Evolutionary conservation across 2,888 invertebrate species (phyloP), one percentile per base, ranked within the genome.

Genomic region (Herminia tarsipennalis): DNA sequence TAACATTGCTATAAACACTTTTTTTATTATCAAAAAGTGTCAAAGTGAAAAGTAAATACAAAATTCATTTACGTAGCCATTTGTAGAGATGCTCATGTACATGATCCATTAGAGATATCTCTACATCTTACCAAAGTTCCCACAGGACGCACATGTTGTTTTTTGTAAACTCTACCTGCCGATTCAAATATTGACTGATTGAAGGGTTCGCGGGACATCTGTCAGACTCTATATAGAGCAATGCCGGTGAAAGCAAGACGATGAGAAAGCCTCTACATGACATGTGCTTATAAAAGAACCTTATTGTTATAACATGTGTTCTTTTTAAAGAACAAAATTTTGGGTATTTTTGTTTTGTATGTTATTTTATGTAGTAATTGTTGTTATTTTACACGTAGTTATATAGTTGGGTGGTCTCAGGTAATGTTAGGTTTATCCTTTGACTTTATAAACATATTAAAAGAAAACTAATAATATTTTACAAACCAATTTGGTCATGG

Each of bases 121-220:
- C 47, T 47, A 46, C 48, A 58, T 59, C 53, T 52, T 38, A 34
- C 38, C 24, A 24, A 52, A 34, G 44, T 74, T 73, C 73, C 73
- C 73, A 74, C 73, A 67, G 54, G 22, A 27, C 36, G 33, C 81
- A 82, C 72, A 76, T 81, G 81, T 72, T 76, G 47, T 17, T 60
- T 69, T 79, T 76, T 78, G 67, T 63, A 34, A 42, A 20, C 64
- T 57, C 58, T 46, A 47, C 58, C 58, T 58, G 62, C 39, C 55
- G 84, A 86, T 86, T 85, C 86, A 89, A 89, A 88, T 88, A 89
- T 88, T 87, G 88, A 86, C 84, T 88, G 88, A 90, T 89, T 89
- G 90, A 90, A 88, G 88, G 89, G 88, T 86, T 83, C 72, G 66
- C 53, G 69, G 68, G 78, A 81, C 90, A 89, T 87, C 89, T 90